Evolutionary conservation across 2,113 vertebrate genomes (phyloP), one percentile per base, ranked within the genome.

Genomic region (Microcebus murinus): DNA sequence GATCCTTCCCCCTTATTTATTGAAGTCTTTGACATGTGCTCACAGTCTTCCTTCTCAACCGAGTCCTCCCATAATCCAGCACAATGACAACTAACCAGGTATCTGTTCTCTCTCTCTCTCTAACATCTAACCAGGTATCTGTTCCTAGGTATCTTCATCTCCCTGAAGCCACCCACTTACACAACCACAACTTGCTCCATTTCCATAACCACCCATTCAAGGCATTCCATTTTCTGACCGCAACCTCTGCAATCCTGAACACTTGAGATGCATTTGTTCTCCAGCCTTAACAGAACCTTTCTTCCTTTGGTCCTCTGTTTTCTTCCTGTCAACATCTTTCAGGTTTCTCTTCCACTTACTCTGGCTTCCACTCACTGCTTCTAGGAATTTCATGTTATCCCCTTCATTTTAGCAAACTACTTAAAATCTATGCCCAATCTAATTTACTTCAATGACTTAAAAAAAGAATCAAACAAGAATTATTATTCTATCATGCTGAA

Each of bases 371-470:
- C 36, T 81, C n/a, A 14, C 42, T 91, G 34, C 48, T 52, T 71
- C n/a, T 73, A 85, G 52, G 48, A 97, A 84, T 76, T 87, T 85
- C 48, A 4, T 27, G 63, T 63, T 45, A 81, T 23, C 59, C 27
- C 68, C 63, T 84, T 84, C 17, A 1, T 86, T 93, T 57, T 91
- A 15, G 20, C 36, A 63, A 63, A 63, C 25, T 29, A 76, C n/a
- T 91, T 91, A 91, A 70, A 96, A 88, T 79, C 45, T 48, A 74
- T 25, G 39, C 5, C 9, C 52, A 94, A 80, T 4, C n/a, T 76
- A 76, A 80, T 36, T 86, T 80, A 90, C 48, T 77, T 94, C 74
- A 92, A 61, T 63, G 39, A 81, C 61, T 70, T 91, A 84, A 76
- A 81, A 65, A 57, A 87, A 52, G 13, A 74, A 63, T 76, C 74